Conservation (phyloP, 2,888 invertebrate species). For the Gerosis bhagava region DNA sequence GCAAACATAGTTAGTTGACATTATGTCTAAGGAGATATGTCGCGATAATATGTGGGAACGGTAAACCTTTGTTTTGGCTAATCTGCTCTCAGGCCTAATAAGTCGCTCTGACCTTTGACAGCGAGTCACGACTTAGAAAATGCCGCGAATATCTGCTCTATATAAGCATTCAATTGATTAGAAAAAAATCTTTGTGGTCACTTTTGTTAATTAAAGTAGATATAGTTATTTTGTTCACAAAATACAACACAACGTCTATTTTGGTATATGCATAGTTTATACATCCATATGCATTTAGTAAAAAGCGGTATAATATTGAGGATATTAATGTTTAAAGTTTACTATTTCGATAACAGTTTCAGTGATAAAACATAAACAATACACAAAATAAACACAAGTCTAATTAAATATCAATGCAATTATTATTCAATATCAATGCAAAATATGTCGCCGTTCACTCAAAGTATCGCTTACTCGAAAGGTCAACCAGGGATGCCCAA, state of each 20-base stretch:
- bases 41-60: constrained; percentile 24
- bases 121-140: constrained; percentile 32
- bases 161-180: constrained; percentile 17
- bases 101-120: constrained; percentile 35
- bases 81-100: constrained; percentile 26
- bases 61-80: constrained; percentile 19
- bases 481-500: constrained; percentile 41
- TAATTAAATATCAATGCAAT: too few species aligned
- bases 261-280: too few species aligned
- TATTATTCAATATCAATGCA: constrained; percentile 21
- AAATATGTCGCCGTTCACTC: constrained; percentile 55
- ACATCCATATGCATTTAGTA: too few species aligned
- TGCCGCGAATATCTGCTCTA: constrained; percentile 30
- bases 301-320: too few species aligned
- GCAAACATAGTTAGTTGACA: constrained; percentile 16
- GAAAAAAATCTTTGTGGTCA: constrained; percentile 17
- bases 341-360: too few species aligned
- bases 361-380: too few species aligned
- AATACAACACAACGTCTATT: too few species aligned
- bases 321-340: too few species aligned
- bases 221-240: too few species aligned
- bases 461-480: constrained; percentile 33
- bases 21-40: constrained; percentile 16
- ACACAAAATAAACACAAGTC: too few species aligned
- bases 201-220: too few species aligned